Evolutionary conservation across 30 jellyfish, hydroid and myxozoan species (phyloP), one percentile per base, ranked within the genome.

Genomic region (Pseudorhiza aurosa): DNA sequence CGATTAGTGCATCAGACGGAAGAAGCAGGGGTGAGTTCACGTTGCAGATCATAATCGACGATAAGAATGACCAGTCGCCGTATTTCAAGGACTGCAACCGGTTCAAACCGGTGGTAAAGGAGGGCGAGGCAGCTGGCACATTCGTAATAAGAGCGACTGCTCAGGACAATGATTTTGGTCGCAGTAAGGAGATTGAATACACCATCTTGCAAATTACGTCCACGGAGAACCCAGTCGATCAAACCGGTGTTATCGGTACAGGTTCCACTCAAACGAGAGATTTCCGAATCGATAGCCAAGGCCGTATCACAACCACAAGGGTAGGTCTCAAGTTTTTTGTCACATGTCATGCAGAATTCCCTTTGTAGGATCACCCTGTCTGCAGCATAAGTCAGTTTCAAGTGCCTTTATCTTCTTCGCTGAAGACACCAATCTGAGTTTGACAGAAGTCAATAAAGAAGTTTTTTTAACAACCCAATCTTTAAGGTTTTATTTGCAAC

Each of bases 1-100:
- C 45, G 59, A 85, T 85, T 57, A 62, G 90, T 42, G 96, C 96
- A 3, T 58, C 82, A 0, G 96, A 85, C 56, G 96, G 96, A 19
- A 57, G 56, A 53, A 35, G 69, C 75, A 67, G 55, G 28, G 96
- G 96, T 11, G 71, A 45, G 43, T 85, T 74, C 87, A 51, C 68
- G 7, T 69, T 85, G 77, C 43, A 28, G 49, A 73, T 85, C 33
- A 58, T 37, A 12, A 74, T 85, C 15, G 96, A 85, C 25, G 96
- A 85, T 29, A 76, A 53, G 26, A 85, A 85, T 47, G 89, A 85
- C 46, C 64, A 63, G 14, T 65, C 88, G 11, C 96, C 96, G 12
- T 40, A 31, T 15, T 85, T 85, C 64, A 45, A 40, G 33, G 58
- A 51, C 49, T 85, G 96, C 45, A 21, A 11, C 37, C 29, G 53